Evolutionary conservation across 2,797 vertebrate species (phyloP), one percentile per base, ranked within the genome.

Genomic region (Cacajao melanocephalus): DNA sequence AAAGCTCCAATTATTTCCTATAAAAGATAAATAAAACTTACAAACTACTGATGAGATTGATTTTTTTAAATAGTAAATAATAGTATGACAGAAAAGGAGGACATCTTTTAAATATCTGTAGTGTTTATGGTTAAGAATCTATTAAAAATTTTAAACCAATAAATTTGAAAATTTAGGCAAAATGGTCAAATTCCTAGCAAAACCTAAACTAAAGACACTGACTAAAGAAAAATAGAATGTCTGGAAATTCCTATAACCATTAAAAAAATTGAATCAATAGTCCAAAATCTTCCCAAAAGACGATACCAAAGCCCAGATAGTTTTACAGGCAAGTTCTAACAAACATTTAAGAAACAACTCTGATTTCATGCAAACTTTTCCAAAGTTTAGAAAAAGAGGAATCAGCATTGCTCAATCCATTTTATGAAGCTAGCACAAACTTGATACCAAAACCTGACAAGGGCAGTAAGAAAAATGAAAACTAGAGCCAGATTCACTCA

Each of bases 271-370:
- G 48, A 96, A 86, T 64, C 52, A 89, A 46, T 52, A 64, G 7
- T 78, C n/a, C 58, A 76, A 89, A 92, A 94, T 88, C 24, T 58
- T 78, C 64, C 48, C 57, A 81, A 86, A 88, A 86, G 48, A 76
- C 78, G 50, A 88, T 7, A 84, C 28, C 30, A 92, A 92, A 93
- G 61, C 67, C 67, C 26, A 86, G 46, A 80, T 17, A 72, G 7
- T 90, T 94, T 79, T 52, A 81, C 12, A 11, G 41, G 50, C 55
- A 78, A 93, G 22, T 87, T 87, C 36, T 84, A 90, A 48, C 39
- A 92, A 97, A 52, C 22, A 67, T 80, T 85, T 50, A 84, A 92
- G 88, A 97, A 97, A 88, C 24, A 95, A 93, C 20, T 97, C 67
- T 33, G 73, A 73, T 22, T 7, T 83, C 78, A 87, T 17, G 41